Evolutionary conservation across 2,113 vertebrate species (phyloP).

Genomic region (Colius striatus): DNA sequence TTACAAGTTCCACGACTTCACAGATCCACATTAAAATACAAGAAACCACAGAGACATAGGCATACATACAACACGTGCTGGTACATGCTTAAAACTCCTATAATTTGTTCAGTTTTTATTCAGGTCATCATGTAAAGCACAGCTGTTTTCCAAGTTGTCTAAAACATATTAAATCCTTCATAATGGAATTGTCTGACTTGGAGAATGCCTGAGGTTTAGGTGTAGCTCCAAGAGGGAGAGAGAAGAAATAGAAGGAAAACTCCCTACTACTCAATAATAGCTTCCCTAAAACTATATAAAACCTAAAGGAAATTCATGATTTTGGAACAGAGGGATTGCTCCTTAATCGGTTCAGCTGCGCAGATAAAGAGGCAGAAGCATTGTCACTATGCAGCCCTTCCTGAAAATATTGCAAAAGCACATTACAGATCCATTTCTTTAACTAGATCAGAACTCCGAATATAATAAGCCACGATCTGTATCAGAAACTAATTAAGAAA

Average conservation of each 20-base stretch:
- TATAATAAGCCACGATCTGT: conserved; percentile 53
- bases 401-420: conserved; percentile 59
- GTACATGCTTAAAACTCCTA: background rate
- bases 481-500: conserved; percentile 48
- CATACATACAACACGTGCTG: background rate
- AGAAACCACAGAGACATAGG: background rate
- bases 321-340: conserved; percentile 45
- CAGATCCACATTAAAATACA: background rate
- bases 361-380: conserved; percentile 50
- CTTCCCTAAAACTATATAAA: background rate
- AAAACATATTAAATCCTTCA: conserved; percentile 8
- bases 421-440: conserved; percentile 52
- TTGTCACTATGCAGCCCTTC: conserved; percentile 59
- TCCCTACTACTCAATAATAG: background rate
- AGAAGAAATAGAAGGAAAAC: background rate
- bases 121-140: conserved; percentile 19
- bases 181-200: background rate
- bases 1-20: conserved; percentile 6
- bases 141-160: background rate
- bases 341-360: conserved; percentile 39
- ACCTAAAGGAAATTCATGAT: conserved; percentile 27
- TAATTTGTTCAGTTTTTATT: background rate
- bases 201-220: background rate
- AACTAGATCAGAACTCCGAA: conserved; percentile 54
- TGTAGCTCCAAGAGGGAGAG: background rate